Percentiles rank a stretch among this genome's conserved stretches.
phyloP scores from a whole-genome alignment of 1,140 invertebrate species.

The Pectinophora gossypiella region DNA sequence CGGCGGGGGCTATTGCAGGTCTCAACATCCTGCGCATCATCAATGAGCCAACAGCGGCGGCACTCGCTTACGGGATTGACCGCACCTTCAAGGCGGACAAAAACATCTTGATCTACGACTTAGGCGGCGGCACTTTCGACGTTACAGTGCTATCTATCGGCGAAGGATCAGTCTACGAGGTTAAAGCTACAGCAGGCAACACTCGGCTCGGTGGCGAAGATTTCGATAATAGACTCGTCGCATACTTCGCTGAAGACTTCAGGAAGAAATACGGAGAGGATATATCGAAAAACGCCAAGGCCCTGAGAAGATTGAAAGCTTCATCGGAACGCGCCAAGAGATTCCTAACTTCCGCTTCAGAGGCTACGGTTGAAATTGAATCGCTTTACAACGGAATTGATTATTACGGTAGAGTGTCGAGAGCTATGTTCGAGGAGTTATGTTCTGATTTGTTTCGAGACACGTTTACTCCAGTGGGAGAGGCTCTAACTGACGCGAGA shows the following conservation, averaged over 20 bases:
- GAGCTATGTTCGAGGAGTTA: conserved; percentile 68
- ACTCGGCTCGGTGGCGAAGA: conserved; percentile 83
- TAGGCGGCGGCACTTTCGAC: conserved; percentile 83
- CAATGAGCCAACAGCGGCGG: conserved; percentile 85
- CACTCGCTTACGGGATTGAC: conserved; percentile 82
- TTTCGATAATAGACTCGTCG: conserved; percentile 85
- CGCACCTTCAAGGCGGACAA: conserved; percentile 79
- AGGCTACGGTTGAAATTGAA: conserved; percentile 86
- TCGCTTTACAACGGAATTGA: conserved; percentile 79
- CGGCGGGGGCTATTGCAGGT: conserved; percentile 80
- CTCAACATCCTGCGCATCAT: conserved; percentile 83
- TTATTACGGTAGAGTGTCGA: conserved; percentile 45
- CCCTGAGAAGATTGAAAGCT: conserved; percentile 82
- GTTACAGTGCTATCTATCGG: conserved; percentile 87
- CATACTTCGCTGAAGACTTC: conserved; percentile 76
- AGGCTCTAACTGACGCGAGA: conserved; percentile 78
- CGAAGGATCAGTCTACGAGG: conserved; percentile 81
- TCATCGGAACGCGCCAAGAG: conserved; percentile 90
- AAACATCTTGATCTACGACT: conserved; percentile 79
- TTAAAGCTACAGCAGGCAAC: conserved; percentile 81
- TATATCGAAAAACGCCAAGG: conserved; percentile 60
- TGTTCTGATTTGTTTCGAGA: conserved; percentile 71
- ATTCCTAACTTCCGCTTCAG: conserved; percentile 84
- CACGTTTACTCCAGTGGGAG: conserved; percentile 56
- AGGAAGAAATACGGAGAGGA: conserved; percentile 72